Conservation (phyloP, 2,888 invertebrate species). For the Crematogaster levior region DNA sequence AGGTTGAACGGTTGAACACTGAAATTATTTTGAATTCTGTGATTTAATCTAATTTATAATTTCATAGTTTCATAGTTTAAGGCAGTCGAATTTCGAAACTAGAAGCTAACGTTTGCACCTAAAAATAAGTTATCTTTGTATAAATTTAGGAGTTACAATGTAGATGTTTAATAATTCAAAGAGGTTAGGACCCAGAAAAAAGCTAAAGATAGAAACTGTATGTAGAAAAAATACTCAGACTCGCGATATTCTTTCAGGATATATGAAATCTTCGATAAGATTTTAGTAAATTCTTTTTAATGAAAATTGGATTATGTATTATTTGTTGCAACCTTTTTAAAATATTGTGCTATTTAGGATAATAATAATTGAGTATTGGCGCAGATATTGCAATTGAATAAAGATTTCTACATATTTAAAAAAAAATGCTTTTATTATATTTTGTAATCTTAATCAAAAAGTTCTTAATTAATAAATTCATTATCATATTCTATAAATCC, state of each 20-base stretch:
- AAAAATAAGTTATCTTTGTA: conserved; percentile 30
- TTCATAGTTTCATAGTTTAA: too few relatives aligned
- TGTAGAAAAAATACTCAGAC: conserved; percentile 1
- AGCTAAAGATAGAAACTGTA: not conserved
- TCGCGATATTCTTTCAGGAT: not conserved
- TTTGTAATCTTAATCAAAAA: not conserved
- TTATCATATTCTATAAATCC: not conserved
- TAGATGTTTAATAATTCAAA: conserved; percentile 8
- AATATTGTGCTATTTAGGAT: not conserved
- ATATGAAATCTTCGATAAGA: not conserved
- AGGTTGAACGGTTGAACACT: not conserved
- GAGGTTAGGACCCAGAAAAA: not conserved
- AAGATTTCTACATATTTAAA: not conserved
- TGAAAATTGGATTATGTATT: not conserved
- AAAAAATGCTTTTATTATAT: not conserved
- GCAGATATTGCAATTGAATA: not conserved
- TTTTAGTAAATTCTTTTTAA: not conserved
- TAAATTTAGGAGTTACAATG: conserved; percentile 15
- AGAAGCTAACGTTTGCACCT: not conserved
- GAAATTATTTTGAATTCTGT: not conserved
- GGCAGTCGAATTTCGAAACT: not conserved
- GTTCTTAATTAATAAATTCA: not conserved
- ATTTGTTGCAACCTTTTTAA: not conserved
- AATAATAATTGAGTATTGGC: not conserved
- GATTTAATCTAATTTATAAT: not conserved